Base-by-base conservation (phyloP, 2,888 invertebrate genomes). In the Cerastis rubricosa region DNA sequence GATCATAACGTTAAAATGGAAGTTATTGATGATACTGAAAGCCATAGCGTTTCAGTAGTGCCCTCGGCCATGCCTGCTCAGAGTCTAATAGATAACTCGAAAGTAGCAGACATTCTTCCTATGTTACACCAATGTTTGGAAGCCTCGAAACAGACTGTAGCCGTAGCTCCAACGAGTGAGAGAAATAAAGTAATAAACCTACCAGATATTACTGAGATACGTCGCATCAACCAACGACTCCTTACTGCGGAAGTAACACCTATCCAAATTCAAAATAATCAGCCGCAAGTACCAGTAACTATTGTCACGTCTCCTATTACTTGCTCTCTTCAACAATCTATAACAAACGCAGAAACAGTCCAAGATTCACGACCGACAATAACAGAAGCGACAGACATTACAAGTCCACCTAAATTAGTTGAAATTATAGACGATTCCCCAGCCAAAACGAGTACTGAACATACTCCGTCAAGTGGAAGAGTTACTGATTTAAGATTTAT, bases 221-320 rank as follows among this genome's bases (percentile, higher is more conserved):
- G 94, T 29, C 90, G 91, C 22, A 90, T 93, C 22, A 95, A 96
- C 80, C 93, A 95, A 87, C 89, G 90, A n/a, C 87, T 96, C 68
- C 88, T 94, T 6, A 94, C 93, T 29, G 95, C 94, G 3, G 94
- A 95, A 91, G 93, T 96, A 1, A 90, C 93, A 11, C 95, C 96
- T 3, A 92, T 95, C 61, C 90, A 89, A 81, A 70, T 89, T 12
- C 81, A 85, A 61, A 83, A 79, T 43, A 81, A 49, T 43, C 70
- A 57, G 71, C 45, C n/a, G 1, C 74, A 77, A 61, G 82, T 84
- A 45, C 87, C 87, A 17, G 88, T 82, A 12, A 69, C 84, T 71
- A 66, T 87, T 12, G 72, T 86, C 11, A 3, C 76, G 11, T 14
- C 51, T 43, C n/a, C 14, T n/a, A 14, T 25, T n/a, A 51, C 14